Percentiles rank a stretch among this genome's conserved stretches.
These are phyloP conservation scores for Drosophila bunnanda DNA, from an alignment of 2,888 invertebrate genomes.

Conservation along the genomic window DNA sequence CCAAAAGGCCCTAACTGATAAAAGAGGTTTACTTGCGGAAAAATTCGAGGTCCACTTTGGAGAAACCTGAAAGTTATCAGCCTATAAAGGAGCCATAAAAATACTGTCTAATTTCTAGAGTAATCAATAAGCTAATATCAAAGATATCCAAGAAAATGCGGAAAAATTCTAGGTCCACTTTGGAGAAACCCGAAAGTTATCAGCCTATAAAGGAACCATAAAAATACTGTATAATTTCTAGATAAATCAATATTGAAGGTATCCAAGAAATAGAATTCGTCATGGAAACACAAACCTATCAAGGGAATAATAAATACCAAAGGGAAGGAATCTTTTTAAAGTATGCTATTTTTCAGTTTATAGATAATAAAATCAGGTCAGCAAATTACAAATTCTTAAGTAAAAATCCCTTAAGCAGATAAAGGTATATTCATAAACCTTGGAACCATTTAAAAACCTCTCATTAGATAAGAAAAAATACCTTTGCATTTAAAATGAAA, in stretches of 20 bases:
- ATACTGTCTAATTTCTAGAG: not conserved
- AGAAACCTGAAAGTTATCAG: constrained; percentile 4
- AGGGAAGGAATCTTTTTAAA: not conserved
- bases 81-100: constrained; percentile 6
- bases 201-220: constrained; percentile 3
- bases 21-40: not conserved
- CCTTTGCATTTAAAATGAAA: not conserved
- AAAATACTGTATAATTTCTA: not conserved
- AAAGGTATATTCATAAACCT: not conserved
- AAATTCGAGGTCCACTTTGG: not conserved
- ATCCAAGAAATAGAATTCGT: not conserved
- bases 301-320: not conserved
- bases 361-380: not conserved
- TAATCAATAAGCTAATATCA: not conserved
- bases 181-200: constrained; percentile 1
- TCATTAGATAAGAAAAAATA: not conserved
- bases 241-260: not conserved
- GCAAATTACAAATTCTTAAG: not conserved
- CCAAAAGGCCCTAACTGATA: not conserved
- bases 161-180: not conserved
- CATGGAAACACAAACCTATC: not conserved
- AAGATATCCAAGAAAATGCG: not conserved
- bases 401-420: not conserved
- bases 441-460: not conserved
- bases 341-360: not conserved